These are phyloP conservation scores for Peromyscus leucopus DNA, from an alignment of 2,113 vertebrate species.

Conservation along the genomic window DNA sequence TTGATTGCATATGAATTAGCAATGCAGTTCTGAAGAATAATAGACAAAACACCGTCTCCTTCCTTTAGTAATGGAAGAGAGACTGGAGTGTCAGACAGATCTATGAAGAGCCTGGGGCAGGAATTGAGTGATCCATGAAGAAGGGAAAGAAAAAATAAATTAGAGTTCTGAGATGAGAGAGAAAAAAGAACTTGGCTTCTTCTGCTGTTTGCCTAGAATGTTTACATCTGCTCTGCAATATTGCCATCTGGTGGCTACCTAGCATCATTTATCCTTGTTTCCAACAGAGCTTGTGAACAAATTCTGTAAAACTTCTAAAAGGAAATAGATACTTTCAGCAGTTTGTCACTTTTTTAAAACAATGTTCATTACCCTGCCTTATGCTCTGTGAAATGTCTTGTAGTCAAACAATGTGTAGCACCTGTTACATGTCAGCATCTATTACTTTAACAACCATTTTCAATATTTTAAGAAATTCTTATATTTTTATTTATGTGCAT, in stretches of 20 bases:
- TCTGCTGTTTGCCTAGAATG: not conserved
- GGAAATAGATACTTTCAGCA: not conserved
- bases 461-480: not conserved
- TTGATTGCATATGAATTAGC: not conserved
- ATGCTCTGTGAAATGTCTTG: not conserved
- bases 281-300: not conserved
- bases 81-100: not conserved
- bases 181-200: not conserved
- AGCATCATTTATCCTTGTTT: not conserved
- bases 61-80: not conserved
- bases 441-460: not conserved
- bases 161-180: not conserved
- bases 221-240: slow-evolving; percentile 17
- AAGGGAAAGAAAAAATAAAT: not conserved
- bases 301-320: not conserved
- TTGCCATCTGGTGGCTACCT: slow-evolving; percentile 16
- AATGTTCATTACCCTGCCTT: not conserved
- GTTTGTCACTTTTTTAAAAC: not conserved
- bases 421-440: not conserved
- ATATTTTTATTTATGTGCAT: not conserved
- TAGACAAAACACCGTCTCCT: not conserved
- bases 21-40: not conserved
- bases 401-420: not conserved
- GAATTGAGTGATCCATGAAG: not conserved
- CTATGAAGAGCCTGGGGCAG: not conserved